Base-by-base conservation (phyloP, 2,797 vertebrate genomes). In the Miopithecus talapoin region DNA sequence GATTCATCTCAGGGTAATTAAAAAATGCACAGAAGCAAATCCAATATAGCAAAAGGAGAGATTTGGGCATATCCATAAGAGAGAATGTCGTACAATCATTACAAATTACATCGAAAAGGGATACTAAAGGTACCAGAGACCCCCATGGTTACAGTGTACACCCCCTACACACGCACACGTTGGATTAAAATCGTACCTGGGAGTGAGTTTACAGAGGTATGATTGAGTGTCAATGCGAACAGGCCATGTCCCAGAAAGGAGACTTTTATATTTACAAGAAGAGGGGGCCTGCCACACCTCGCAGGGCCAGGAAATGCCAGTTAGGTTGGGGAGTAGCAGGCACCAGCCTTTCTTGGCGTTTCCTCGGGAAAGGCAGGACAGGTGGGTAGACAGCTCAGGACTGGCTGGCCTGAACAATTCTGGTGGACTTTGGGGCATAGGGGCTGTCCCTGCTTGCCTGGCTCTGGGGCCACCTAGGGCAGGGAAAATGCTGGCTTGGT, bases 271-370 rank as follows among this genome's bases (percentile, higher is more conserved):
- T 28, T 53, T 22, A n/a, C 14, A 7, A 13, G 64, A 64, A 13
- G 26, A 21, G 19, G 30, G 24, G 30, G 10, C 72, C 41, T 5
- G 28, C 75, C 21, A 43, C 5, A 4, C 22, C 36, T 19, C 16
- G 0, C 21, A n/a, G 30, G 10, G 6, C 33, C 10, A 4, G 24
- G 2, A 11, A 14, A 17, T 4, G 24, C 14, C 17, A 19, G 4
- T 26, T 36, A n/a, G 33, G 11, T 26, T 16, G 5, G 36, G n/a
- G n/a, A 21, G 17, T 2, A 8, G 39, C 9, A n/a, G 72, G 28
- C 12, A 26, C 36, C n/a, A 0, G 10, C 8, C 9, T 11, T 33
- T 21, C 12, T 2, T 10, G 22, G 33, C 33, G 22, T 61, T 36
- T 36, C 72, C 22, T 30, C 3, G 0, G 24, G 41, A 59, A 50